These are phyloP conservation scores for Phaenicophaeus curvirostris DNA, from an alignment of 2,797 vertebrate species.

Conservation along the genomic window DNA sequence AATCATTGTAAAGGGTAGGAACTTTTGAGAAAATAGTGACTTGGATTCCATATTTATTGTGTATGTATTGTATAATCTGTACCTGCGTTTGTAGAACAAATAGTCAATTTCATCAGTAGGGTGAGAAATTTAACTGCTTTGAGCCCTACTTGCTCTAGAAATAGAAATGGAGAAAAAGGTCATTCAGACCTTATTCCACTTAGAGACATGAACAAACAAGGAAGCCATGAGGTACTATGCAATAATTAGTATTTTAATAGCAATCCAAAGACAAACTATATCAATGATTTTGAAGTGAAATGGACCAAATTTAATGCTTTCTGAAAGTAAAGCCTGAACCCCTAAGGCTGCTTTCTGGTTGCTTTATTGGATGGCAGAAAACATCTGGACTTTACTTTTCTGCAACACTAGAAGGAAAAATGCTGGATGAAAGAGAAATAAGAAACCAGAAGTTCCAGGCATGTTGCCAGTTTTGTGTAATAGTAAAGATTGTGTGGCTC, in stretches of 20 bases:
- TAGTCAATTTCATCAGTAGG: not conserved
- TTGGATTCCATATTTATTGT: not conserved
- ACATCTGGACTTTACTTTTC: slow-evolving; percentile 31
- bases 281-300: not conserved
- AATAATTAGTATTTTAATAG: not conserved
- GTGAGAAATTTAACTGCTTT: not conserved
- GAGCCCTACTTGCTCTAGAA: not conserved
- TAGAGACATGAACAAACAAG: not conserved
- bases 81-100: not conserved
- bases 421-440: slow-evolving; percentile 16
- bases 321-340: not conserved
- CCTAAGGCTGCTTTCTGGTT: not conserved
- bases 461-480: slow-evolving; percentile 9
- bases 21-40: not conserved
- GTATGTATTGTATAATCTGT: not conserved
- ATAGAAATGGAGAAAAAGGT: not conserved
- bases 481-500: not conserved
- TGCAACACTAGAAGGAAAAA: not conserved
- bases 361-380: slow-evolving; percentile 1
- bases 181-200: not conserved
- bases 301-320: not conserved
- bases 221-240: not conserved
- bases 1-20: not conserved
- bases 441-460: slow-evolving; percentile 26
- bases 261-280: not conserved